Evolutionary conservation across 2,888 invertebrate species (phyloP).

Genomic region (Saturnia japonica): DNA sequence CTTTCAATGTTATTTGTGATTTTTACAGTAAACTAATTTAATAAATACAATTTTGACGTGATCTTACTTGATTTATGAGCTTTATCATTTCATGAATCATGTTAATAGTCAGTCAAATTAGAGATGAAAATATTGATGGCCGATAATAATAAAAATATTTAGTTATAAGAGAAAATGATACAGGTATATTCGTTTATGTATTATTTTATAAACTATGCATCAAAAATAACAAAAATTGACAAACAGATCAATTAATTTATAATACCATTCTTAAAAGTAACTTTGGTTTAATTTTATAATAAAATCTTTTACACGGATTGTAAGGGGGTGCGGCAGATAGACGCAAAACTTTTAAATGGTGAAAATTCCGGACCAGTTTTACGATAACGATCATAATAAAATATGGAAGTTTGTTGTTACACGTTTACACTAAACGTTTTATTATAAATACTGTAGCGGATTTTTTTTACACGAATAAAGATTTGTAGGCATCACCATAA

Average conservation of each 20-base stretch:
- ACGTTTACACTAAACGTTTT: slow-evolving; percentile 77
- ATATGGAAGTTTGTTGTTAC: slow-evolving; percentile 79
- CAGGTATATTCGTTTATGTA: no score
- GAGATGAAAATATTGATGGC: no score
- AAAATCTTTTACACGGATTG: slow-evolving; percentile 66
- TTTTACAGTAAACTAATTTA: not conserved
- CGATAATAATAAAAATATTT: no score
- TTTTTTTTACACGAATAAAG: slow-evolving; percentile 40
- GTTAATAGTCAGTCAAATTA: no score
- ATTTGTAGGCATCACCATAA: not conserved
- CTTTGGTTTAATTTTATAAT: slow-evolving; percentile 72
- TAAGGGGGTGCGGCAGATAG: slow-evolving; percentile 39
- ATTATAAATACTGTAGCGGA: slow-evolving; percentile 68
- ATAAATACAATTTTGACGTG: not conserved
- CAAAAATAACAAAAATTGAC: not conserved
- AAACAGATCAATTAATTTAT: slow-evolving; percentile 14
- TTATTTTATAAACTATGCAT: not conserved
- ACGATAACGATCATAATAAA: slow-evolving; percentile 81
- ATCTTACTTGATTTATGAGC: not conserved
- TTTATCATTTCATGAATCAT: not conserved
- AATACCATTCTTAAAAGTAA: slow-evolving; percentile 23
- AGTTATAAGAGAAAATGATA: no score
- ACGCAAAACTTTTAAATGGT: slow-evolving; percentile 69
- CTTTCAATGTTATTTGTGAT: not conserved
- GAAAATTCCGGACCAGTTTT: slow-evolving; percentile 62